Percentiles rank a stretch among this genome's conserved stretches.
Conservation (phyloP, 2,113 vertebrate species). For the Psittacula cyanocephala region DNA sequence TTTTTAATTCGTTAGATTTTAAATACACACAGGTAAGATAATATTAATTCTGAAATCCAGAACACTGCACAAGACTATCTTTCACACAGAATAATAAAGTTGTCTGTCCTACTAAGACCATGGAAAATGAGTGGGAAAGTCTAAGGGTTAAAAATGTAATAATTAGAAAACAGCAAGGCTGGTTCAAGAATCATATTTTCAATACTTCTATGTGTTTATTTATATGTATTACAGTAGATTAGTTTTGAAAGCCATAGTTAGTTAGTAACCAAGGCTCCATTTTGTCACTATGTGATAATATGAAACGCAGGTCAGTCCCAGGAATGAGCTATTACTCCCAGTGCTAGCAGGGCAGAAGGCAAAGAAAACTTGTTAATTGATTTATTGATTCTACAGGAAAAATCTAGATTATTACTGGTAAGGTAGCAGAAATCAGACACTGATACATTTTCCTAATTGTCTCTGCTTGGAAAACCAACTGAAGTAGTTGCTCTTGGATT, state of each 20-base stretch:
- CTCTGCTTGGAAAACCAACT: background rate
- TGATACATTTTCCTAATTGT: background rate
- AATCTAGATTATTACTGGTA: background rate
- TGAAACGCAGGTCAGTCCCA: background rate
- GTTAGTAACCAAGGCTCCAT: background rate
- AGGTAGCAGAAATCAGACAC: background rate
- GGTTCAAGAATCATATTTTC: background rate
- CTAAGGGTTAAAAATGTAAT: background rate
- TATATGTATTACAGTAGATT: background rate
- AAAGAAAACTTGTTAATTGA: background rate
- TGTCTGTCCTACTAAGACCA: background rate
- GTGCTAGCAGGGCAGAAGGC: background rate
- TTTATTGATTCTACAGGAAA: background rate
- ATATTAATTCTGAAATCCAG: background rate
- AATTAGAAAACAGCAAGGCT: background rate
- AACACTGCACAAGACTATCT: background rate
- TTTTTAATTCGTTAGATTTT: background rate
- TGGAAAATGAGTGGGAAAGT: background rate
- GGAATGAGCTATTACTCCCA: background rate
- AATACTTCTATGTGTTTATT: background rate
- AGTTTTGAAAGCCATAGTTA: background rate
- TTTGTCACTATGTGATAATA: background rate
- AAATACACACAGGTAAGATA: background rate
- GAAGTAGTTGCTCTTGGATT: background rate
- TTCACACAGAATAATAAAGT: background rate